These are phyloP conservation scores for Spilosoma lubricipeda DNA, from an alignment of 2,888 invertebrate species.

Conservation along the genomic window DNA sequence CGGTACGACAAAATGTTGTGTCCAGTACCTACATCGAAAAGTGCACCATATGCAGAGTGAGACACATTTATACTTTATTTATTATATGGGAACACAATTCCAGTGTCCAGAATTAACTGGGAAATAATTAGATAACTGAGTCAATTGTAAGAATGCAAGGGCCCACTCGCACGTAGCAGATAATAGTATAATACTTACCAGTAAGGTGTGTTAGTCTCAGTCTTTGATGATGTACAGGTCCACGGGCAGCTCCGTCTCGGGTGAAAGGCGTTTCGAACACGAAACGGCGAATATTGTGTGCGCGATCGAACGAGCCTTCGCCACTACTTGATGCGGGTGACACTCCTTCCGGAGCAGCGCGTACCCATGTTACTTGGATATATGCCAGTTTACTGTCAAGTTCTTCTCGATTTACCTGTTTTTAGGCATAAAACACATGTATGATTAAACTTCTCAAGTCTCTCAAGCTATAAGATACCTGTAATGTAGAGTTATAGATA, in stretches of 20 bases:
- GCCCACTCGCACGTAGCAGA: background rate
- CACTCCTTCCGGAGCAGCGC: conserved; percentile 95
- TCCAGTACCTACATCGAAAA: background rate
- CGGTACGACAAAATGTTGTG: no score
- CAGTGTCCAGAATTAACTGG: background rate
- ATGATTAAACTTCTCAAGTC: no score
- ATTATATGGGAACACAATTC: background rate
- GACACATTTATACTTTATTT: background rate
- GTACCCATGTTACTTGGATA: conserved; percentile 98
- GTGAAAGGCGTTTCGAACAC: conserved; percentile 98
- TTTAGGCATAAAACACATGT: background rate
- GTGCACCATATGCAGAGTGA: background rate
- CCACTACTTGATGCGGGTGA: conserved; percentile 85
- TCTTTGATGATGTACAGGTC: conserved; percentile 95
- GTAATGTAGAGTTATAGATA: no score
- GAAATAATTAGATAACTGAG: background rate
- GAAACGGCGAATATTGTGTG: conserved; percentile 95
- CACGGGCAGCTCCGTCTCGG: conserved; percentile 92
- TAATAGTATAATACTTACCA: conserved; percentile 84
- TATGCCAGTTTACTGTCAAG: conserved; percentile 94
- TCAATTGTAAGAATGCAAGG: background rate
- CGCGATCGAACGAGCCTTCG: conserved; percentile 95
- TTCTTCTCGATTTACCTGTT: conserved; percentile 89
- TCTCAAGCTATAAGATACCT: background rate
- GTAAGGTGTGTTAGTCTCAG: conserved; percentile 96